phyloP scores from a whole-genome alignment of 2,888 invertebrate genomes.

The Caenorhabditis sp. region DNA sequence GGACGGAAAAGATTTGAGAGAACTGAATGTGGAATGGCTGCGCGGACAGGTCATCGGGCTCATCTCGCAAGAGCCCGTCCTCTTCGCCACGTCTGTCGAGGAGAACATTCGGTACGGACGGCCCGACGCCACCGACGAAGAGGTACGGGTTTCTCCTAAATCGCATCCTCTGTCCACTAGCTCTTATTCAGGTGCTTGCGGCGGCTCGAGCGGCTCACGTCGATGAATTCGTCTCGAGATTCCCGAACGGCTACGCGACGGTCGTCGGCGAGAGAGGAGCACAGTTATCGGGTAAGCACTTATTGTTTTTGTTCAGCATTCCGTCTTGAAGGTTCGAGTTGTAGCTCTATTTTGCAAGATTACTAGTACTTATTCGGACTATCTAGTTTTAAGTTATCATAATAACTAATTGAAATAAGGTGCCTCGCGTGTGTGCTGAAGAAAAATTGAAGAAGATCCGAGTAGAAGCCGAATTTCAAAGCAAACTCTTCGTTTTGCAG shows the following conservation, averaged over 20 bases:
- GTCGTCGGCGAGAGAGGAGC: slow-evolving; percentile 85
- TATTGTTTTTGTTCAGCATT: too few relatives aligned
- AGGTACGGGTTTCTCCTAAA: too few relatives aligned
- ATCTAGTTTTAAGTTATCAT: too few relatives aligned
- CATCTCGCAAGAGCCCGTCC: slow-evolving; percentile 85
- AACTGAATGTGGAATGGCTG: slow-evolving; percentile 88
- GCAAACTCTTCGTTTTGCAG: slow-evolving; percentile 79
- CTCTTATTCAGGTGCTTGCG: slow-evolving; percentile 81
- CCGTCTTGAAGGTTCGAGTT: too few relatives aligned
- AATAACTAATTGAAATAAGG: too few relatives aligned
- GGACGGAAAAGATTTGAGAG: slow-evolving; percentile 85
- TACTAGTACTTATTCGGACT: too few relatives aligned
- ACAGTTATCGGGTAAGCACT: slow-evolving; percentile 61
- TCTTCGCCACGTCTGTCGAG: slow-evolving; percentile 91
- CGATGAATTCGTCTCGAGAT: slow-evolving; percentile 88
- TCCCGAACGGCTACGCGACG: slow-evolving; percentile 86
- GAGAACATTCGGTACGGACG: slow-evolving; percentile 94
- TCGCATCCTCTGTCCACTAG: too few relatives aligned
- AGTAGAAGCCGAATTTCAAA: too few relatives aligned
- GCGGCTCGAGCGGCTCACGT: slow-evolving; percentile 92
- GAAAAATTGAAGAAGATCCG: too few relatives aligned
- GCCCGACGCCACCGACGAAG: slow-evolving; percentile 82
- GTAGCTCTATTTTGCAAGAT: too few relatives aligned
- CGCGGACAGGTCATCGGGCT: slow-evolving; percentile 83
- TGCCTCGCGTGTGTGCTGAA: too few relatives aligned